Evolutionary conservation across 2,888 invertebrate genomes (phyloP).

Genomic region (Mythimna impura): DNA sequence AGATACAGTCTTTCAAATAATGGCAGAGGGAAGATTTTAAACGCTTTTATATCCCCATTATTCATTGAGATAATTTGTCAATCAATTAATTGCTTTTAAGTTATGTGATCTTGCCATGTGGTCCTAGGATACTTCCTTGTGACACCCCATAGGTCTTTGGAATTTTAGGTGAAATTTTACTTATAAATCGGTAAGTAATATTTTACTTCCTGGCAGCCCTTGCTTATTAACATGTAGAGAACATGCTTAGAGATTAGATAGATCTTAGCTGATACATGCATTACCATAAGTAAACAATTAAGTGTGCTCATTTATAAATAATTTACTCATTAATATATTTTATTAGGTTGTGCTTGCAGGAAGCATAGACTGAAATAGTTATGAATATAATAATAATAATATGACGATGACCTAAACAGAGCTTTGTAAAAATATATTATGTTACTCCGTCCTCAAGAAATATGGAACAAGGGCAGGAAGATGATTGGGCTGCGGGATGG

Average conservation of each 20-base stretch:
- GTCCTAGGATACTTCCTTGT: neutral
- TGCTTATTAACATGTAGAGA: slow-evolving; percentile 45
- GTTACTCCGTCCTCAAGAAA: neutral
- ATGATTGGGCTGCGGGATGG: neutral
- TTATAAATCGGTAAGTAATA: neutral
- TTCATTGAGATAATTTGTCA: neutral
- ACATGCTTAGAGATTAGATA: slow-evolving; percentile 47
- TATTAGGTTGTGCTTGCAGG: slow-evolving; percentile 43
- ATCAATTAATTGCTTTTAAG: neutral
- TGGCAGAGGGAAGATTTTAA: neutral
- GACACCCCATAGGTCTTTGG: neutral
- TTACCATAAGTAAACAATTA: slow-evolving; percentile 63
- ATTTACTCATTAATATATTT: slow-evolving; percentile 53
- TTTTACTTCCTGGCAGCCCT: slow-evolving; percentile 38
- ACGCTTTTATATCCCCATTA: neutral
- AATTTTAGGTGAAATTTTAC: neutral
- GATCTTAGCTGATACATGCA: slow-evolving; percentile 60
- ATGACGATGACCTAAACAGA: too few relatives aligned
- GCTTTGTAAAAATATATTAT: neutral
- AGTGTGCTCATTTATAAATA: slow-evolving; percentile 59
- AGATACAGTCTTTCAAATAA: neutral
- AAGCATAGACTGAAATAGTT: neutral
- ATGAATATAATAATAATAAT: too few relatives aligned
- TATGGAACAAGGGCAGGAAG: neutral
- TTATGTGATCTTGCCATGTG: neutral